Percentiles rank a stretch among this genome's conserved stretches.
These are phyloP conservation scores for Chirona hameri DNA, from an alignment of 2,888 invertebrate genomes.

Conservation along the genomic window DNA sequence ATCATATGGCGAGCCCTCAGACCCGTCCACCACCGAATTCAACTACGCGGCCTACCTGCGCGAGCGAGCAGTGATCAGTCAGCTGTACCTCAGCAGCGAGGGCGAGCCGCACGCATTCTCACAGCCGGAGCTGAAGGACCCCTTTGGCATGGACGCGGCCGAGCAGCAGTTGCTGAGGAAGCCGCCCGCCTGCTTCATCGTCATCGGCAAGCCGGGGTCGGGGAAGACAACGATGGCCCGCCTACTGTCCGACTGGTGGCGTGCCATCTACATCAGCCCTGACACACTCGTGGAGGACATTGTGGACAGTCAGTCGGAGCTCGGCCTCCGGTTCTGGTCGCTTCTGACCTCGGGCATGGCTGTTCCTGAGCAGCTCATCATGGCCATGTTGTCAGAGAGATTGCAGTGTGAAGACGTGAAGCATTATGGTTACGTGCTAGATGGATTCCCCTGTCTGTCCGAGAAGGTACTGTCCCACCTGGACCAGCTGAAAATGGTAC, in stretches of 20 bases:
- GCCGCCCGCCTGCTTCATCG: slow-evolving; percentile 12
- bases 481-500: slow-evolving; percentile 5
- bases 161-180: neutral
- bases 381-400: neutral
- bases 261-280: neutral
- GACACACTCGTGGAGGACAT: neutral
- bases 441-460: neutral
- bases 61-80: neutral
- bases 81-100: neutral
- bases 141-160: slow-evolving; percentile 7
- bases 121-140: neutral
- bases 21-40: neutral
- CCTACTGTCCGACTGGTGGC: neutral
- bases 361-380: neutral
- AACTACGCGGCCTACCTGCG: neutral
- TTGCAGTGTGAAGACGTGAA: neutral
- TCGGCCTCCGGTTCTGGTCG: neutral
- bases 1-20: neutral
- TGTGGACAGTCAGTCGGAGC: neutral
- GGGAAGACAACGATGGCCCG: neutral
- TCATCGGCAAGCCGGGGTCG: slow-evolving; percentile 4
- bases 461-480: neutral
- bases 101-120: neutral
- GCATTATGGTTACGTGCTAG: slow-evolving; percentile 6
- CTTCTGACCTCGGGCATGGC: neutral